Base-by-base conservation (phyloP, 2,113 vertebrate genomes). In the Lepus timidus region DNA sequence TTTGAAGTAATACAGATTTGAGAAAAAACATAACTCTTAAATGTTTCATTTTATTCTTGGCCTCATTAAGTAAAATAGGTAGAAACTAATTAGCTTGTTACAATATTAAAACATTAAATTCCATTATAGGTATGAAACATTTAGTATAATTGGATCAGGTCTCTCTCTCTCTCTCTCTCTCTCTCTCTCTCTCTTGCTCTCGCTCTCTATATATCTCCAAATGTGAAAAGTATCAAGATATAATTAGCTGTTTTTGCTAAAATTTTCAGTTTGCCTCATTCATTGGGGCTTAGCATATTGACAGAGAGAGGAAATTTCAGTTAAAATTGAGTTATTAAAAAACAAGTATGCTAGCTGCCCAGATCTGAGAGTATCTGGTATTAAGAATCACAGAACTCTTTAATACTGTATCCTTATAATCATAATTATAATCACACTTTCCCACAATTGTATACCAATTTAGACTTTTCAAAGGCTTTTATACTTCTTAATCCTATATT, bases 191-290 rank as follows among this genome's bases (percentile, higher is more conserved):
- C 19, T n/a, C n/a, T n/a, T n/a, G n/a, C n/a, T n/a, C n/a, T n/a
- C n/a, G n/a, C 9, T 8, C 19, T 88, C 4, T 61, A 39, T 67
- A 25, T 75, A n/a, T 39, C 9, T 49, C 29, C 17, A 76, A 85
- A 55, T 51, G 17, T 96, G 52, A 67, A 90, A 92, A 90, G 49
- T 29, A 61, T 61, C 13, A 91, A 88, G 12, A 61, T 44, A 93
- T 76, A 31, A 51, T 62, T 9, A 79, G 8, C 3, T 62, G 92
- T 44, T 51, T 81, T 73, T 39, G 25, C 13, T 85, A 71, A 88
- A 75, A 12, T 29, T 91, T 94, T 91, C 23, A 67, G 11, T 27
- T 96, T 86, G 16, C n/a, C 27, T 91, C 58, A 61, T 73, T 88
- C 13, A 88, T 9, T 83, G 22, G 22, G 6, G 9, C 10, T 90